A percentile compares a stretch with the other conserved stretches of the same genome.
These are phyloP conservation scores for Bombus superbus DNA, from an alignment of 1,140 invertebrate genomes.

Conservation along the genomic window DNA sequence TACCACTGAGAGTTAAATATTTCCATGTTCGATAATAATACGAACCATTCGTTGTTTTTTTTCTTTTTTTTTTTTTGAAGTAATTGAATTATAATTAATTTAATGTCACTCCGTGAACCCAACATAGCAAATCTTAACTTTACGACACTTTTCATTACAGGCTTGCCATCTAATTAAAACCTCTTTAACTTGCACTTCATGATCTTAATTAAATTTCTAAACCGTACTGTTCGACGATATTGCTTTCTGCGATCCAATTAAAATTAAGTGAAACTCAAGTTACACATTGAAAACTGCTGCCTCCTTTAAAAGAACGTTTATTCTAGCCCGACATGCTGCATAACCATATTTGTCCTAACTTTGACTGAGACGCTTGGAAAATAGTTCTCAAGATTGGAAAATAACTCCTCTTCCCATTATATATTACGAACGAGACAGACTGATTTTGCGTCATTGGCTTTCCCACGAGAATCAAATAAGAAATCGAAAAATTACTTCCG, in stretches of 20 bases:
- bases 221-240: not conserved
- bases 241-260: constrained; percentile 11
- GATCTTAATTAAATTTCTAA: constrained; percentile 20
- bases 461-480: not conserved
- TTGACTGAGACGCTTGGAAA: not conserved
- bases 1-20: no score
- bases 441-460: not conserved
- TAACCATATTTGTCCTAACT: constrained; percentile 5
- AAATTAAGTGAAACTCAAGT: constrained; percentile 1
- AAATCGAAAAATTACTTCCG: not conserved
- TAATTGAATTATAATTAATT: constrained; percentile 2
- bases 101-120: not conserved
- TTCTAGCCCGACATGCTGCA: not conserved
- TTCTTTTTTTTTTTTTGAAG: not conserved
- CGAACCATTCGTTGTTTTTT: not conserved
- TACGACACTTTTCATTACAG: not conserved
- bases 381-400: not conserved
- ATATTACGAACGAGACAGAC: not conserved
- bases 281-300: not conserved
- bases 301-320: not conserved
- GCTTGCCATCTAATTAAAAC: not conserved
- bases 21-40: not conserved
- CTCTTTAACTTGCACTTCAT: not conserved
- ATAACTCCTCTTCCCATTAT: constrained; percentile 9
- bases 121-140: not conserved